Base-by-base conservation (phyloP, 2,888 invertebrate species). In the Cryptosula pallasiana region DNA sequence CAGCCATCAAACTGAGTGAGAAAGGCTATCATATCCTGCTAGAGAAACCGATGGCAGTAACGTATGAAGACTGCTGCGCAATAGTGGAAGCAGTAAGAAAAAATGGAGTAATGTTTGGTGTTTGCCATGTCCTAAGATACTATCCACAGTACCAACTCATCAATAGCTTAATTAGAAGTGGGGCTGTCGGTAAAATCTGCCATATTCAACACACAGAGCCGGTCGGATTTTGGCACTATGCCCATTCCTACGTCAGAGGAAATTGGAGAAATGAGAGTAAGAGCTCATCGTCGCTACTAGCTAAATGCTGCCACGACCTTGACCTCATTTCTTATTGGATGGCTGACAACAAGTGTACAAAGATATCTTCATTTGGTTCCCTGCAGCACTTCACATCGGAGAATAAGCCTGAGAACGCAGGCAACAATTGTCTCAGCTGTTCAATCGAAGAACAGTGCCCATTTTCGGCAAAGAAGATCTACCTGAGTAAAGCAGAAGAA, bases 11-110 rank as follows among this genome's bases (percentile, higher is more conserved):
- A 1, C 81, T 85, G 77, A 84, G 86, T 2, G 80, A 81, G 73
- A 78, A 81, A 73, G 86, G 86, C n/a, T 86, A 86, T 73, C 80
- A 86, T 74, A 84, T 86, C 58, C 77, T 86, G 16, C 77, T 86
- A 75, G 86, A 86, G 75, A 86, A 86, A 77, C 86, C 86, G 1
- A 86, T 86, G 86, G 84, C 86, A 23, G 83, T 83, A 76, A 81
- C 80, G n/a, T 79, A 80, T 35, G 81, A 81, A 63, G 86, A 86
- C 72, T 86, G 86, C 73, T 74, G 76, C 23, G 81, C 83, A 69
- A 86, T 86, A 71, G 82, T 83, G 1, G 72, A 78, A 25, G 80
- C 81, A 2, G 83, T 83, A 69, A 79, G 81, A 71, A 77, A 77
- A 69, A 81, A 82, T 75, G 77, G 79, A 25, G 81, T 83, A 0